A percentile compares a stretch with the other conserved stretches of the same genome.
phyloP scores from a whole-genome alignment of 2,888 invertebrate genomes.

The Ophion costatus region DNA sequence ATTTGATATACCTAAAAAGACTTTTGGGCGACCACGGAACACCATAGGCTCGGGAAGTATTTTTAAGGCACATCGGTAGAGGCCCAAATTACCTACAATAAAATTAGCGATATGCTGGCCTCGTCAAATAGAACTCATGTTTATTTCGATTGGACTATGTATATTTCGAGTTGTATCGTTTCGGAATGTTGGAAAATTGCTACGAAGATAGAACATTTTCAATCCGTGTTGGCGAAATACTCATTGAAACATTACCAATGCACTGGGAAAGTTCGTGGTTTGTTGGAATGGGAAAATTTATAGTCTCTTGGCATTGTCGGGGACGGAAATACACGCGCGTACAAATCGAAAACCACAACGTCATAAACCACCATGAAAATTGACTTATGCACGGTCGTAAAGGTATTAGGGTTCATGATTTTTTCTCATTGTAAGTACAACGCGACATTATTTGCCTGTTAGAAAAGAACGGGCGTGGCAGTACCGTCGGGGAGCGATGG shows the following conservation, averaged over 20 bases:
- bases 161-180: not conserved
- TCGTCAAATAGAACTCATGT: no score
- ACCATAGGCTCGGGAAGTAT: no score
- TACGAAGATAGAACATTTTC: constrained; percentile 23
- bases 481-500: constrained; percentile 67
- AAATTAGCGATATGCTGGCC: no score
- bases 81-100: no score
- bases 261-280: constrained; percentile 22
- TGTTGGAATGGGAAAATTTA: constrained; percentile 44
- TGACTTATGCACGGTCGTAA: constrained; percentile 71
- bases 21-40: no score
- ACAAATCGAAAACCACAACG: constrained; percentile 44
- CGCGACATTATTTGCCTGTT: constrained; percentile 77
- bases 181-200: not conserved
- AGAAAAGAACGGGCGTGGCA: constrained; percentile 51
- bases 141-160: no score
- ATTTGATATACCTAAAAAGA: no score
- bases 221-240: constrained; percentile 20
- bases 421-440: constrained; percentile 74
- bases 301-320: constrained; percentile 40
- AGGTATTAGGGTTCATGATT: constrained; percentile 76
- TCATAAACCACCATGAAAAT: constrained; percentile 57
- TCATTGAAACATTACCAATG: not conserved
- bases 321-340: constrained; percentile 30
- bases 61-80: no score